These are phyloP conservation scores for Brachystomella parvula DNA, from an alignment of 1,140 invertebrate genomes.

Conservation along the genomic window DNA sequence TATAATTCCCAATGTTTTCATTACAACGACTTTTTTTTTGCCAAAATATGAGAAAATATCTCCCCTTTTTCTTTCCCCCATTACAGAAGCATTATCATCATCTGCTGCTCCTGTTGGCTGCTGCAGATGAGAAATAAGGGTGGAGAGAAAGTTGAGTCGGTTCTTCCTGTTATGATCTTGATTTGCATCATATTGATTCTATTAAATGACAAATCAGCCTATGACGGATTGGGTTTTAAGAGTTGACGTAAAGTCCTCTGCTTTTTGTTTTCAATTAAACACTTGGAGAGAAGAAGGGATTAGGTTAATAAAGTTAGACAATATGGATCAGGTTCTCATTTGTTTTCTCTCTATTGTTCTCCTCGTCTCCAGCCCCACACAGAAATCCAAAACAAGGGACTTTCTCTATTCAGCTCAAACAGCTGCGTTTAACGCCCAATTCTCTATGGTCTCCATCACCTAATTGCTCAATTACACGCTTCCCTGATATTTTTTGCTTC, in stretches of 20 bases:
- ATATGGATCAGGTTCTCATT: not conserved
- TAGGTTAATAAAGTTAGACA: slow-evolving; percentile 10
- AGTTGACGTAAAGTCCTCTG: not conserved
- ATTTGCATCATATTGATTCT: slow-evolving; percentile 20
- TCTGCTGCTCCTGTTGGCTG: no score
- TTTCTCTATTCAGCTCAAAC: slow-evolving; percentile 5
- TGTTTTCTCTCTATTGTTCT: not conserved
- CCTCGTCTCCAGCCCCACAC: not conserved
- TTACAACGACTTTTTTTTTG: not conserved
- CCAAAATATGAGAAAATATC: not conserved
- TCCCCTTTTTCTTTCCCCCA: not conserved
- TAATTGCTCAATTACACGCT: no score
- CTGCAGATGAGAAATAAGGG: no score
- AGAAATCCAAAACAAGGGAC: not conserved
- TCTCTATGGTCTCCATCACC: no score
- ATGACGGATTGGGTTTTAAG: not conserved
- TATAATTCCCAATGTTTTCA: not conserved
- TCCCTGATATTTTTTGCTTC: no score
- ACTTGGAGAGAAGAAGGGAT: slow-evolving; percentile 5
- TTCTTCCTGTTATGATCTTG: not conserved
- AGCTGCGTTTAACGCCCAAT: slow-evolving; percentile 3
- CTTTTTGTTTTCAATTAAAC: slow-evolving; percentile 7
- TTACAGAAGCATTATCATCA: not conserved
- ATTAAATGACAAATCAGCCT: not conserved
- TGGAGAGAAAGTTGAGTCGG: not conserved